These are phyloP conservation scores for Pammene fasciana DNA, from an alignment of 2,888 invertebrate genomes.

Conservation along the genomic window DNA sequence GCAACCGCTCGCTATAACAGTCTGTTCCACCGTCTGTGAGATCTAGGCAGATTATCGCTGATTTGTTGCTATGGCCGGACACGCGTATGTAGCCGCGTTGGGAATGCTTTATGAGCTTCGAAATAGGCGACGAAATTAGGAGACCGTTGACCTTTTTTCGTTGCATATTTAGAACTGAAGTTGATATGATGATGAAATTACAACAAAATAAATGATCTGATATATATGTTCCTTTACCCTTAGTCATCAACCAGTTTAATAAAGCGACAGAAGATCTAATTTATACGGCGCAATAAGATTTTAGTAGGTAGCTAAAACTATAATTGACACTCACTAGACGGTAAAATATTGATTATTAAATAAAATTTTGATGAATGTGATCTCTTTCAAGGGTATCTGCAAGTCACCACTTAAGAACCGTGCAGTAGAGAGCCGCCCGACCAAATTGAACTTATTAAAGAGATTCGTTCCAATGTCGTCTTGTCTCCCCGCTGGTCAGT, in stretches of 20 bases:
- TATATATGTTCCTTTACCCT: no score
- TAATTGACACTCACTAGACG: no score
- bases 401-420: slow-evolving; percentile 28
- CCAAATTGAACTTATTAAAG: slow-evolving; percentile 61
- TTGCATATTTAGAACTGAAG: background rate
- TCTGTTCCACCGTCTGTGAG: background rate
- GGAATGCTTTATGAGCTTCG: slow-evolving; percentile 8
- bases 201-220: no score
- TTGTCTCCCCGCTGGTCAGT: slow-evolving; percentile 46
- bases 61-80: slow-evolving; percentile 8
- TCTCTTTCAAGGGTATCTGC: slow-evolving; percentile 6
- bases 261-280: no score
- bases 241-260: no score
- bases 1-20: background rate
- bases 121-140: slow-evolving; percentile 8
- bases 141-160: slow-evolving; percentile 1
- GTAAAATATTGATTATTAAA: background rate
- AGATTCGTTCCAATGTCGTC: slow-evolving; percentile 62
- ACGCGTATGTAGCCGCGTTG: background rate
- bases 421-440: slow-evolving; percentile 47
- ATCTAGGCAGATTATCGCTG: slow-evolving; percentile 17
- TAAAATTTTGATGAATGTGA: background rate
- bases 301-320: no score
- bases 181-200: background rate
- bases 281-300: no score